These are phyloP conservation scores for Melanophora roralis DNA, from an alignment of 2,888 invertebrate species.

Conservation along the genomic window DNA sequence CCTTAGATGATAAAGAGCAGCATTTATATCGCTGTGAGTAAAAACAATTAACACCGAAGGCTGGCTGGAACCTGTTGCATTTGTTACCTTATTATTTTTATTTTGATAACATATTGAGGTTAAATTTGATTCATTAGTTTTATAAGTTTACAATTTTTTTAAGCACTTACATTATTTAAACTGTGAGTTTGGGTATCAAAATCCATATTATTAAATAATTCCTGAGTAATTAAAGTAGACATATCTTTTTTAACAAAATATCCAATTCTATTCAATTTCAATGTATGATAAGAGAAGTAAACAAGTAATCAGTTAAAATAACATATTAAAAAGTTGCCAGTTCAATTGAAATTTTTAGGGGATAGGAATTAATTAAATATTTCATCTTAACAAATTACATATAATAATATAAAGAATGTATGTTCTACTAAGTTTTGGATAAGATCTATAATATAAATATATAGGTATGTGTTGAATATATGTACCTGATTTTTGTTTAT, in stretches of 20 bases:
- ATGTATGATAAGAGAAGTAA: too few species aligned
- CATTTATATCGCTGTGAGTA: constrained; percentile 70
- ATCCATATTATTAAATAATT: constrained; percentile 63
- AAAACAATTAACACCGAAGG: constrained; percentile 70
- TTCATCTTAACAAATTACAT: too few species aligned
- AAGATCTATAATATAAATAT: too few species aligned
- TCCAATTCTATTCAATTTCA: background rate
- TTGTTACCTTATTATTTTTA: constrained; percentile 7
- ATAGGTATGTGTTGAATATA: too few species aligned
- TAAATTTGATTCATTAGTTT: background rate
- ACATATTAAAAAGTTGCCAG: background rate
- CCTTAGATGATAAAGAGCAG: constrained; percentile 69
- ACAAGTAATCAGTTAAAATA: background rate
- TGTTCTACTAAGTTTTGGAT: too few species aligned
- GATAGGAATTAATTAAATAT: too few species aligned
- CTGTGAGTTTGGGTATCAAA: constrained; percentile 57
- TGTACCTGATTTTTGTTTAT: too few species aligned
- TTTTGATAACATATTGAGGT: background rate
- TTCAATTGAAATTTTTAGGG: too few species aligned
- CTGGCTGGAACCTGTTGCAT: background rate
- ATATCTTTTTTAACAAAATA: constrained; percentile 26
- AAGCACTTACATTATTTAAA: constrained; percentile 15
- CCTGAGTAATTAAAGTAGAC: constrained; percentile 60
- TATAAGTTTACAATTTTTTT: background rate
- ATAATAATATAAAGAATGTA: too few species aligned